These are phyloP conservation scores for Lordiphosa collinella DNA, from an alignment of 1,140 invertebrate genomes.

Conservation along the genomic window DNA sequence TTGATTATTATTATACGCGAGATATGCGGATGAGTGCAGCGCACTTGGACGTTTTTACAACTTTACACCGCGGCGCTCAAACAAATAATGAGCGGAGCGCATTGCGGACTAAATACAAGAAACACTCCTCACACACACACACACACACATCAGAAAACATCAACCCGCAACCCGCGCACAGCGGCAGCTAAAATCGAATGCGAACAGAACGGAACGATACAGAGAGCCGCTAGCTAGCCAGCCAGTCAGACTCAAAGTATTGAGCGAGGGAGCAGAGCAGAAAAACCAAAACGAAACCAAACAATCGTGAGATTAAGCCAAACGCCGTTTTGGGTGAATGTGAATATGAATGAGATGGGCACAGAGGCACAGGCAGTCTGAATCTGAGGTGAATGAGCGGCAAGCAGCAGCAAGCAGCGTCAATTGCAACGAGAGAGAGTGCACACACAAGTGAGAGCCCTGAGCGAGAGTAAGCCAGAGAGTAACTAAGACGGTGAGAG, in stretches of 20 bases:
- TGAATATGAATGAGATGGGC: slow-evolving; percentile 77
- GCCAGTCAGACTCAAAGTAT: slow-evolving; percentile 27
- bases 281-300: slow-evolving; percentile 67
- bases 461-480: slow-evolving; percentile 33
- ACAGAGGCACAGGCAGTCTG: slow-evolving; percentile 42
- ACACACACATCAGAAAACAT: slow-evolving; percentile 29
- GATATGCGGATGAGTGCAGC: slow-evolving; percentile 15
- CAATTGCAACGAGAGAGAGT: slow-evolving; percentile 51
- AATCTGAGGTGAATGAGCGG: slow-evolving; percentile 66
- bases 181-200: slow-evolving; percentile 70
- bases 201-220: slow-evolving; percentile 54
- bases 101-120: slow-evolving; percentile 76
- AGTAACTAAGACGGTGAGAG: slow-evolving; percentile 33
- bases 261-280: slow-evolving; percentile 51
- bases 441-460: slow-evolving; percentile 13
- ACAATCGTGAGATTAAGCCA: slow-evolving; percentile 78
- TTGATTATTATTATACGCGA: slow-evolving; percentile 65
- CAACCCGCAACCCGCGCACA: slow-evolving; percentile 39
- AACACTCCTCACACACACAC: slow-evolving; percentile 67
- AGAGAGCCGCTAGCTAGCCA: slow-evolving; percentile 27
- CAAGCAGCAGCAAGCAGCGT: slow-evolving; percentile 24
- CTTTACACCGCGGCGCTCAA: slow-evolving; percentile 80
- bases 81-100: slow-evolving; percentile 79
- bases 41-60: slow-evolving; percentile 77
- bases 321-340: slow-evolving; percentile 77